A percentile compares a stretch with the other conserved stretches of the same genome.
These are phyloP conservation scores for Dermolepida albohirtum DNA, from an alignment of 2,888 invertebrate species.

Conservation along the genomic window DNA sequence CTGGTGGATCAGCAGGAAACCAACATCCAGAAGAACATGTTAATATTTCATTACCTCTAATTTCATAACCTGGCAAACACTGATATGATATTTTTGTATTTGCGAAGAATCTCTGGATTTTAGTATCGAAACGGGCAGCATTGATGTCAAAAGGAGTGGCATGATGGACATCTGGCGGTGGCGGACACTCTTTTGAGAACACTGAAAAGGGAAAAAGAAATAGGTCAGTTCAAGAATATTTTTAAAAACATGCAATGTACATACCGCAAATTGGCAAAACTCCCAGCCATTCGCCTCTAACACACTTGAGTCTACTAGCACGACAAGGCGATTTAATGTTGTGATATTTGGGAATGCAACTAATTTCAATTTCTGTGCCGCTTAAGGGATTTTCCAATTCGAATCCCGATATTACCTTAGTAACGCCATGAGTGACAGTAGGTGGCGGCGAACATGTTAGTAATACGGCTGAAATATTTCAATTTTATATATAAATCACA, in stretches of 20 bases:
- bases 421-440: slow-evolving; percentile 48
- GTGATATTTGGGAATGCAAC: slow-evolving; percentile 59
- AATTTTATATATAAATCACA: too few species aligned
- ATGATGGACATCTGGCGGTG: slow-evolving; percentile 59
- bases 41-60: slow-evolving; percentile 60
- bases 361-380: slow-evolving; percentile 60
- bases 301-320: slow-evolving; percentile 58
- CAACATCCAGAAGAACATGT: slow-evolving; percentile 64
- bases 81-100: slow-evolving; percentile 61
- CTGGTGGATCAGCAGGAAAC: slow-evolving; percentile 59
- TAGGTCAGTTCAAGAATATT: too few species aligned
- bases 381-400: slow-evolving; percentile 48
- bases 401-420: slow-evolving; percentile 49
- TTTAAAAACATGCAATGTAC: slow-evolving; percentile 37
- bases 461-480: slow-evolving; percentile 8
- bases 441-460: slow-evolving; percentile 31
- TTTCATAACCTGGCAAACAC: slow-evolving; percentile 63
- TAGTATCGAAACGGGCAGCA: slow-evolving; percentile 48
- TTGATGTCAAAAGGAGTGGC: slow-evolving; percentile 57
- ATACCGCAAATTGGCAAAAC: slow-evolving; percentile 62
- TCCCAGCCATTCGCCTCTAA: slow-evolving; percentile 62
- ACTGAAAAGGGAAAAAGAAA: slow-evolving; percentile 53
- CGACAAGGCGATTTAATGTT: slow-evolving; percentile 60
- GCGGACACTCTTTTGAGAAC: slow-evolving; percentile 57
- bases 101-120: slow-evolving; percentile 57